Conservation (phyloP, 2,797 vertebrate genomes). For the Strix occidentalis region DNA sequence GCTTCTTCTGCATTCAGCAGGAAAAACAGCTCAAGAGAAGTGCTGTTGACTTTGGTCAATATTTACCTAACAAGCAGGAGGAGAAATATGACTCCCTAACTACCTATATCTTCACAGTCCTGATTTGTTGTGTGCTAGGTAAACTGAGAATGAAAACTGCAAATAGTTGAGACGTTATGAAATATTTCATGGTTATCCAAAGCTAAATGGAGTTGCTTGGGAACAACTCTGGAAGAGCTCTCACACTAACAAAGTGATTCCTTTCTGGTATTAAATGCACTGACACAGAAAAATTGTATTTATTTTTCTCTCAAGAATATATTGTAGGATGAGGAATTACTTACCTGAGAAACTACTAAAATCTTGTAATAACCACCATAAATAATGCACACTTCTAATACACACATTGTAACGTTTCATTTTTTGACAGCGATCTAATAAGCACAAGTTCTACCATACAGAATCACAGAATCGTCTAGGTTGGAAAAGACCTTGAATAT, state of each 20-base stretch:
- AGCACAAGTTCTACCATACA: background rate
- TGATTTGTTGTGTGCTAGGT: background rate
- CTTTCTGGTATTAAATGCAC: background rate
- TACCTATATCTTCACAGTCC: background rate
- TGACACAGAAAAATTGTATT: background rate
- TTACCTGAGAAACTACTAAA: background rate
- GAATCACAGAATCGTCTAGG: too few species aligned
- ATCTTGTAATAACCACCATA: background rate
- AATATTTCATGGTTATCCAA: background rate
- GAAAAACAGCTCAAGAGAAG: background rate
- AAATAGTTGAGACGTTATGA: background rate
- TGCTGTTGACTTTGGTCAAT: background rate
- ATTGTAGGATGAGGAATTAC: background rate
- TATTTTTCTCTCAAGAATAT: background rate
- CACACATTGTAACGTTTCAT: rapidly evolving
- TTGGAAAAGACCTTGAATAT: too few species aligned
- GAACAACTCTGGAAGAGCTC: background rate
- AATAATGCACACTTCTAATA: background rate
- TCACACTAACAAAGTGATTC: background rate
- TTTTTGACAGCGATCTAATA: background rate
- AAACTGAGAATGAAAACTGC: background rate
- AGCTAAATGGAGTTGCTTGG: background rate
- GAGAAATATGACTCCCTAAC: background rate
- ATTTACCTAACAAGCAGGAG: background rate
- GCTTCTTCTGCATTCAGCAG: background rate